phyloP scores from a whole-genome alignment of 2,888 invertebrate genomes.

The Trilocha varians region DNA sequence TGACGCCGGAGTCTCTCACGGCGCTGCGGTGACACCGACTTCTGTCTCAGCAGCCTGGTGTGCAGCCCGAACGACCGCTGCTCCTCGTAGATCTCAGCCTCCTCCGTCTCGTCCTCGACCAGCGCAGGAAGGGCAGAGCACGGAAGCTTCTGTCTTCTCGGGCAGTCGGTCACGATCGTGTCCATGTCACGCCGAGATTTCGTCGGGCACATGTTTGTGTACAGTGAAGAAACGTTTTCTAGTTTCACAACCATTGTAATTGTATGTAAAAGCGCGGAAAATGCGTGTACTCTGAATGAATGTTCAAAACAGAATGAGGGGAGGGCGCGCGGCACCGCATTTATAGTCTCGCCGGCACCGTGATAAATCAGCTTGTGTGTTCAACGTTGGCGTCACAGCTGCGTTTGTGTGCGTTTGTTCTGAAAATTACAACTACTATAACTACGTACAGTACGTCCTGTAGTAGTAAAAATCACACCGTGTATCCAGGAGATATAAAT shows the following conservation, averaged over 20 bases:
- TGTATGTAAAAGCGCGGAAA: conserved; percentile 16
- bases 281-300: conserved; percentile 29
- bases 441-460: conserved; percentile 13
- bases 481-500: background rate
- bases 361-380: conserved; percentile 32
- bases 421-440: conserved; percentile 20
- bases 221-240: conserved; percentile 43
- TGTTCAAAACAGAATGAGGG: conserved; percentile 41
- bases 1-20: conserved; percentile 52
- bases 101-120: conserved; percentile 49
- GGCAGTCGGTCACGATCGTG: conserved; percentile 32
- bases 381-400: conserved; percentile 33
- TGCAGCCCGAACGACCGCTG: conserved; percentile 42
- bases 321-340: conserved; percentile 29
- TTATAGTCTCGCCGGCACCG: conserved; percentile 33
- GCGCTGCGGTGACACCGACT: conserved; percentile 55
- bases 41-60: conserved; percentile 51
- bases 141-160: conserved; percentile 39
- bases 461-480: background rate
- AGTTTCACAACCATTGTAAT: conserved; percentile 52
- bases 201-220: conserved; percentile 45
- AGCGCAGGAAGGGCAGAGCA: conserved; percentile 42
- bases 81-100: conserved; percentile 39
- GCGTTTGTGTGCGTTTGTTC: conserved; percentile 23
- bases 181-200: conserved; percentile 41